Conservation (phyloP, 2,888 invertebrate species). For the Cheilosia vernalis region DNA sequence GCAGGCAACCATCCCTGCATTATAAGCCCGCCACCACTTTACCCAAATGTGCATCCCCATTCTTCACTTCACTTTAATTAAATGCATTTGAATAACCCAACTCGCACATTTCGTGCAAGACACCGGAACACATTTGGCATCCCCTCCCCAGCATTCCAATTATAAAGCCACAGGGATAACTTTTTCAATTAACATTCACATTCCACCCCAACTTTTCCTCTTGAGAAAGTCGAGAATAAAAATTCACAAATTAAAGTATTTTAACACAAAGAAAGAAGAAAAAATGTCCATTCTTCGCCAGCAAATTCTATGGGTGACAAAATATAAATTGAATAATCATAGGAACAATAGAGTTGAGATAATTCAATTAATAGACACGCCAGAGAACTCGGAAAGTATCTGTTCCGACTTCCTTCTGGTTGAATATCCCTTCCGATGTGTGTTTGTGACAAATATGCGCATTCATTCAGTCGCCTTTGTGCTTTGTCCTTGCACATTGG, state of each 20-base stretch:
- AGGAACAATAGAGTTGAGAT: conserved; percentile 69
- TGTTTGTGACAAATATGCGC: conserved; percentile 32
- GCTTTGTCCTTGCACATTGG: conserved; percentile 56
- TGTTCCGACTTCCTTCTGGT: conserved; percentile 20
- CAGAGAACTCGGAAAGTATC: conserved; percentile 41
- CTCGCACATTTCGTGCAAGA: conserved; percentile 13
- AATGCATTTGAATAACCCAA: conserved; percentile 13
- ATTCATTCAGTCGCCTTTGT: conserved; percentile 43
- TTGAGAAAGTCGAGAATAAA: conserved; percentile 37
- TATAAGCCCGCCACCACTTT: no score
- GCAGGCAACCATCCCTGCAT: no score
- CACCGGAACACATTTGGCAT: neutral
- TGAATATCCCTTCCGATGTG: neutral
- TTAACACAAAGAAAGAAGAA: neutral
- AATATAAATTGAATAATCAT: conserved; percentile 74
- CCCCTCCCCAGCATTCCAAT: conserved; percentile 12
- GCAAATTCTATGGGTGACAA: conserved; percentile 60
- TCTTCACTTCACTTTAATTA: neutral
- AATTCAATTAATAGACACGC: conserved; percentile 65
- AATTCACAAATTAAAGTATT: conserved; percentile 29
- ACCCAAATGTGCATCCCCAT: no score
- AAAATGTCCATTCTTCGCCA: conserved; percentile 51
- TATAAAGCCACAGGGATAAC: conserved; percentile 41
- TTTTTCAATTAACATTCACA: conserved; percentile 72
- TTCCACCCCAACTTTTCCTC: conserved; percentile 64